These are phyloP conservation scores for Venustaconcha ellipsiformis DNA, from an alignment of 1,140 invertebrate species.

Conservation along the genomic window DNA sequence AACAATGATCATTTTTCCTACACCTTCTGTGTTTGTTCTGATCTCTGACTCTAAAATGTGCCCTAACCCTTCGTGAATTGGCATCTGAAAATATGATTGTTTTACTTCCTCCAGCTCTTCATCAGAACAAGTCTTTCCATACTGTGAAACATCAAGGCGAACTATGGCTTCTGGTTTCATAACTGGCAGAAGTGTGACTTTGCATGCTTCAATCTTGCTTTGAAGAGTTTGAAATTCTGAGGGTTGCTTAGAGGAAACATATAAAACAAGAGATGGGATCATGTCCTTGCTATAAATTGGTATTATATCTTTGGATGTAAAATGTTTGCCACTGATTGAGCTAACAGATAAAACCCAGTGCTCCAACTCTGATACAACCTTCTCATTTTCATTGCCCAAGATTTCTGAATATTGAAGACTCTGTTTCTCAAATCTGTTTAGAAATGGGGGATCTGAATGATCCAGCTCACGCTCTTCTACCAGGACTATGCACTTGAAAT, in stretches of 20 bases:
- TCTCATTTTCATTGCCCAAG: conserved; percentile 14
- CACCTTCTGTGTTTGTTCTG: too few relatives aligned
- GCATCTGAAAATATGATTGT: conserved; percentile 11
- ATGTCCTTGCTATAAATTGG: conserved; percentile 21
- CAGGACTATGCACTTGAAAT: conserved; percentile 43
- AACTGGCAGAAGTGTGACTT: conserved; percentile 2
- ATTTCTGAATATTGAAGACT: conserved; percentile 29
- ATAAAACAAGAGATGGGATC: conserved; percentile 1
- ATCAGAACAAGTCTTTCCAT: background rate
- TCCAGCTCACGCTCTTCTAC: conserved; percentile 37
- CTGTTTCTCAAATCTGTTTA: conserved; percentile 57
- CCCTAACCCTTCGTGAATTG: conserved; percentile 12
- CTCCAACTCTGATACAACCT: conserved; percentile 12
- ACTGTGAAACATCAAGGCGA: background rate
- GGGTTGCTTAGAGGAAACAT: background rate
- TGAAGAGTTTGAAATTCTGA: background rate
- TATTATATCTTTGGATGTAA: conserved; percentile 1
- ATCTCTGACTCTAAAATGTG: too few relatives aligned
- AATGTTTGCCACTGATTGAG: background rate
- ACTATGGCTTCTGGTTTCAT: conserved; percentile 21
- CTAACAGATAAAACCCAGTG: conserved; percentile 9
- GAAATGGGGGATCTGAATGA: conserved; percentile 38
- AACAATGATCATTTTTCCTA: background rate
- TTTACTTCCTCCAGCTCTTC: background rate
- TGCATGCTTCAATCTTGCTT: conserved; percentile 2